Evolutionary conservation across 2,888 invertebrate species (phyloP).

Genomic region (Trissolcus brochymenae): DNA sequence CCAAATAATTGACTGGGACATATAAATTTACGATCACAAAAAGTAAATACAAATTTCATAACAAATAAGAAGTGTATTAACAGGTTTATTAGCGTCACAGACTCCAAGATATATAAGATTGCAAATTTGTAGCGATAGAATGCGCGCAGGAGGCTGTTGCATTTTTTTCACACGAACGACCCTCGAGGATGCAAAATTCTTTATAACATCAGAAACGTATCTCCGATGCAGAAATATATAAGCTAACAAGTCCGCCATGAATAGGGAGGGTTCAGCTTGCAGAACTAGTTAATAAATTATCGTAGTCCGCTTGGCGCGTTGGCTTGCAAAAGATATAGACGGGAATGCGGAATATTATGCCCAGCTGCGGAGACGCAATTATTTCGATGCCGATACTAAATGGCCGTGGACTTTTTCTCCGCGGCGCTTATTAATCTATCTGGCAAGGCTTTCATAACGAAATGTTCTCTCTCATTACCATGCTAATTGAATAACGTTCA

Average conservation of each 20-base stretch:
- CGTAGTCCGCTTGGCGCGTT: slow-evolving; percentile 68
- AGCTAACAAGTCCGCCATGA: slow-evolving; percentile 50
- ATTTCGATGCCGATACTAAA: slow-evolving; percentile 30
- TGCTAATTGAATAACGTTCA: slow-evolving; percentile 15
- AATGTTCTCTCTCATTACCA: slow-evolving; percentile 26
- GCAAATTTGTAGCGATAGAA: slow-evolving; percentile 46
- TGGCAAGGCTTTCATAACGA: slow-evolving; percentile 16
- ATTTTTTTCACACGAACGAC: slow-evolving; percentile 25
- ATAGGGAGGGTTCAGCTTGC: slow-evolving; percentile 62
- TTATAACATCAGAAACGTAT: slow-evolving; percentile 29
- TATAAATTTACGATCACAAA: background rate
- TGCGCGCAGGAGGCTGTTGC: slow-evolving; percentile 10
- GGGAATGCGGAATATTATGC: slow-evolving; percentile 55
- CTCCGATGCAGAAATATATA: slow-evolving; percentile 39
- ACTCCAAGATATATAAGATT: slow-evolving; percentile 20
- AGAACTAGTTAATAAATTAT: slow-evolving; percentile 75
- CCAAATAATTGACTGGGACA: background rate
- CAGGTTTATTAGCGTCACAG: slow-evolving; percentile 4
- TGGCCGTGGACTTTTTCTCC: slow-evolving; percentile 19
- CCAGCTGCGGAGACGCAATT: slow-evolving; percentile 31
- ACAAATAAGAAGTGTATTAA: background rate
- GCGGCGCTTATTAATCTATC: slow-evolving; percentile 32
- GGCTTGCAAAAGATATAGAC: slow-evolving; percentile 51
- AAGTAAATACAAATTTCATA: background rate
- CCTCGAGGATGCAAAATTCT: slow-evolving; percentile 51